Evolutionary conservation across 2,797 vertebrate genomes (phyloP), one percentile per base, ranked within the genome.

Genomic region (Kryptopterus vitreolus): DNA sequence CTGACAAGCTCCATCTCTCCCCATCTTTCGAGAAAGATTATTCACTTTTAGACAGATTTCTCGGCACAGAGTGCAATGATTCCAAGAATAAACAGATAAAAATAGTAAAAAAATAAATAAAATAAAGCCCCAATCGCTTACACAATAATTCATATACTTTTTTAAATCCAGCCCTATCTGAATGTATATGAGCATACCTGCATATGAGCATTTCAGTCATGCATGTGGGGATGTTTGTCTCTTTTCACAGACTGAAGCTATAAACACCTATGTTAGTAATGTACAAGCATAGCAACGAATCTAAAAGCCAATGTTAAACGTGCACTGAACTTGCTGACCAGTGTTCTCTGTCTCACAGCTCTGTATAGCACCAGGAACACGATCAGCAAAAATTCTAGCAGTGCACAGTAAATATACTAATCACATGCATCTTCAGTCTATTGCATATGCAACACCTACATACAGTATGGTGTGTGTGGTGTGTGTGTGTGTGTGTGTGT

Each of bases 1-100:
- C 79, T 80, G 73, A 82, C 83, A 78, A 55, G 78, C 79, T 68
- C 73, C 38, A 75, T 83, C 77, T 86, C 80, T 74, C 80, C 66
- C 53, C 76, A 70, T 69, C 80, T 82, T 52, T 46, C 63, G 18
- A 33, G 24, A 63, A 70, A 62, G 29, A 46, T 26, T 22, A 65
- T 59, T 74, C 38, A 58, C 29, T 58, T 20, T 43, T 48, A 48
- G 26, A 53, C 29, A 26, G 43, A 59, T 18, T 11, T 12, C 33
- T 46, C 33, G 24, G 18, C 29, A n/a, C 50, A n/a, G 20, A 55
- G 53, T 59, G 71, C 71, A 43, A 73, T 43, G 53, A 38, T 58
- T 74, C 35, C 1, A 10, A 46, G 35, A 74, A 74, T 74, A 59
- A 46, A 58, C 55, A 43, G 43, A 74, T 59, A 43, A 35, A 26